A percentile compares a stretch with the other conserved stretches of the same genome.
Evolutionary conservation across 2,797 vertebrate species (phyloP).

Genomic region (Ispidina picta): DNA sequence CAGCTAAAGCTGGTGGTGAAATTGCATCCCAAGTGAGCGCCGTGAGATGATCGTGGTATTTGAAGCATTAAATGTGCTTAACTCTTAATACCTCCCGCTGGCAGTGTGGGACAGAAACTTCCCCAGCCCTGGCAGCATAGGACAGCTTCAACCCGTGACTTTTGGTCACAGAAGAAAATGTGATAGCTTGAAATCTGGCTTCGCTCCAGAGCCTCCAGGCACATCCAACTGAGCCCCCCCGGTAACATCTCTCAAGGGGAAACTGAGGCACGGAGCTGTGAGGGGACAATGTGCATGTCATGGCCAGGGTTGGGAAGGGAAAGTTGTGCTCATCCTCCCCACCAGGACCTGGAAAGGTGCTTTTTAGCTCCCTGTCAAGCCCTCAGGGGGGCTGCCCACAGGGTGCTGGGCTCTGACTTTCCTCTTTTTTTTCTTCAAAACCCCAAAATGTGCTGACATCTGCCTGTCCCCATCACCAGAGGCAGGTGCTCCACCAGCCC

Average conservation of each 20-base stretch:
- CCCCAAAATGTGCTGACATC: accelerated
- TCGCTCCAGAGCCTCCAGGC: accelerated
- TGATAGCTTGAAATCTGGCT: neutral
- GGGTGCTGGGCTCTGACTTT: neutral
- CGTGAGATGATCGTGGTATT: neutral
- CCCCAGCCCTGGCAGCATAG: neutral
- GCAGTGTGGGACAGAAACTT: accelerated
- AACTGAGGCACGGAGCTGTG: neutral
- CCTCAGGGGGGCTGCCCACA: neutral
- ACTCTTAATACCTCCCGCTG: accelerated
- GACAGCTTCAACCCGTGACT: accelerated
- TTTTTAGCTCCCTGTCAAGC: neutral
- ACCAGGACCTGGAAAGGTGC: accelerated
- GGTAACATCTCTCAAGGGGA: accelerated
- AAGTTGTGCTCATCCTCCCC: neutral
- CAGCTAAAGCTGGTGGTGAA: neutral
- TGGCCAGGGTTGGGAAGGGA: neutral
- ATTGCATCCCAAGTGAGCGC: neutral
- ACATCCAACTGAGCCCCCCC: neutral
- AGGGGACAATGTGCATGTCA: accelerated
- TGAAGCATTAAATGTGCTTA: neutral
- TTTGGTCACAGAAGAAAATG: accelerated
- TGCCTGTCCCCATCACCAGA: neutral
- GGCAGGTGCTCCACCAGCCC: neutral
- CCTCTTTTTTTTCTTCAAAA: neutral